Evolutionary conservation across 2,113 vertebrate genomes (phyloP).

Genomic region (Aegithalos caudatus): DNA sequence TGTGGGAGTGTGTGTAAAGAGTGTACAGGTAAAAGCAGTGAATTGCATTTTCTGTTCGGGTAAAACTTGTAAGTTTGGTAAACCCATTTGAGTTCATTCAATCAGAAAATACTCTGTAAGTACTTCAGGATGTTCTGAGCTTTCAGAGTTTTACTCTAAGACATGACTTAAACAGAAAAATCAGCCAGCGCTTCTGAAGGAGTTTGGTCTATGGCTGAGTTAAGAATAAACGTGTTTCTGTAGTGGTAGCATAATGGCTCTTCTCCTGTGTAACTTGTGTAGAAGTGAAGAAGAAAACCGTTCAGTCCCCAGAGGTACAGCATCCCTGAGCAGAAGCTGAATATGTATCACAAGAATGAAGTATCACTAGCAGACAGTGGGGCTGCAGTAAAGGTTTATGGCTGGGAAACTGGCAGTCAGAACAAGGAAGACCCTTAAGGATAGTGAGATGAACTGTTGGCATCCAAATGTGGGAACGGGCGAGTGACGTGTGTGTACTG

Average conservation of each 20-base stretch:
- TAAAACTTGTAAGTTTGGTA: not conserved
- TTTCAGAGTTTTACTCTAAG: not conserved
- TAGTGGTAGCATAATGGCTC: not conserved
- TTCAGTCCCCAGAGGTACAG: fast-evolving
- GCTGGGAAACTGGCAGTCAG: not conserved
- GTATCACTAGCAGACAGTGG: not conserved
- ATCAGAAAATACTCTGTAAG: not conserved
- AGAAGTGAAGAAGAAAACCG: not conserved
- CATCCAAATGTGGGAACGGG: too few species aligned
- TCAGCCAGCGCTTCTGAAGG: not conserved
- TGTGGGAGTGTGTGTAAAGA: not conserved
- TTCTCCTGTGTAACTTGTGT: not conserved
- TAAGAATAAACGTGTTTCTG: not conserved
- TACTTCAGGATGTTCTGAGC: not conserved
- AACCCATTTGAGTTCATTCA: not conserved
- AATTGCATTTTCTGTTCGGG: not conserved
- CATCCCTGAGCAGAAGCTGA: not conserved
- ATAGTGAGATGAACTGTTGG: not conserved
- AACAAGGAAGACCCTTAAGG: not conserved
- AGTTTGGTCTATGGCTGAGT: fast-evolving
- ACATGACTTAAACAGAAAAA: not conserved
- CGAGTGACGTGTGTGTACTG: fast-evolving
- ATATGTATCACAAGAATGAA: fast-evolving
- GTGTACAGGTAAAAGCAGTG: not conserved
- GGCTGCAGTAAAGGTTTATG: not conserved